Percentiles rank a stretch among this genome's conserved stretches.
phyloP scores from a whole-genome alignment of 2,888 invertebrate genomes.

The Caenorhabditis imperialis region DNA sequence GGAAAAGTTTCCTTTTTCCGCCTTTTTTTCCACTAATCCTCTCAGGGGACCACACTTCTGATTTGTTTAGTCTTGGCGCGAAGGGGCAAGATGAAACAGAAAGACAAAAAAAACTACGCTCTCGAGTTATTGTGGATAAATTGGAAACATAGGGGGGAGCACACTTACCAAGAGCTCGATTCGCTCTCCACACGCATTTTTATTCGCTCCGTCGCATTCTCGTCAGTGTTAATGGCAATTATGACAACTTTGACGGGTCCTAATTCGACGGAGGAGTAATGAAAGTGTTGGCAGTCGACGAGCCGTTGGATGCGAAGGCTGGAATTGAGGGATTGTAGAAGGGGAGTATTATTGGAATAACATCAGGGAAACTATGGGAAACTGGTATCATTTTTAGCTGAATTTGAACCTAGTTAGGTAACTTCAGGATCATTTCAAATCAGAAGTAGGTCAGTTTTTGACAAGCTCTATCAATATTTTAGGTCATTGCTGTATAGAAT shows the following conservation, averaged over 20 bases:
- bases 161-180: slow-evolving; percentile 50
- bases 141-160: slow-evolving; percentile 13
- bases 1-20: slow-evolving; percentile 23
- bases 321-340: slow-evolving; percentile 3
- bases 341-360: too few species aligned
- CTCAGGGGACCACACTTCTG: slow-evolving; percentile 18
- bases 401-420: too few species aligned
- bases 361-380: too few species aligned
- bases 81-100: not conserved
- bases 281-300: slow-evolving; percentile 98
- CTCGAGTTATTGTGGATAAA: slow-evolving; percentile 1
- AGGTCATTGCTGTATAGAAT: too few species aligned
- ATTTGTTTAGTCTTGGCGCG: not conserved
- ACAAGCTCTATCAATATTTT: too few species aligned
- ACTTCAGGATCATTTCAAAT: too few species aligned
- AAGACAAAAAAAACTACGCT: slow-evolving; percentile 6
- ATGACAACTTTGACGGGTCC: slow-evolving; percentile 81
- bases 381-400: too few species aligned
- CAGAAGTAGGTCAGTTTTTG: too few species aligned
- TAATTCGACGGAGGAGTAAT: slow-evolving; percentile 93
- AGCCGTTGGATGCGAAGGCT: slow-evolving; percentile 79
- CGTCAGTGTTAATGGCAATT: slow-evolving; percentile 42
- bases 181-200: slow-evolving; percentile 54
- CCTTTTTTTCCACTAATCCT: slow-evolving; percentile 5
- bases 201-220: slow-evolving; percentile 49